These are phyloP conservation scores for Notechis scutatus DNA, from an alignment of 2,113 vertebrate genomes.

Conservation along the genomic window DNA sequence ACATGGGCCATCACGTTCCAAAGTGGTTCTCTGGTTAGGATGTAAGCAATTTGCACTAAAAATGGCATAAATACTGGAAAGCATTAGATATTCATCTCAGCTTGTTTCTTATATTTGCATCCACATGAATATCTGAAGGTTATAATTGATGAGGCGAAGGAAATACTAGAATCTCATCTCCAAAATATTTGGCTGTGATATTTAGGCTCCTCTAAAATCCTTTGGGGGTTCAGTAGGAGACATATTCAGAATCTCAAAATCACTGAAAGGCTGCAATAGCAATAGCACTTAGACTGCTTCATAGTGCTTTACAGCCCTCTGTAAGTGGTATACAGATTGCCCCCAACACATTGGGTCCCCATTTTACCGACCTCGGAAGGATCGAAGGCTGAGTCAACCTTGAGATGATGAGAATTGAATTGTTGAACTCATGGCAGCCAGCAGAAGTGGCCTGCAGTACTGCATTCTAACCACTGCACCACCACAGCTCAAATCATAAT, in stretches of 20 bases:
- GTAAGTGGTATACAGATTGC: too few relatives aligned
- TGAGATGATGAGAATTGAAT: too few relatives aligned
- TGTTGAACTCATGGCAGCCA: too few relatives aligned
- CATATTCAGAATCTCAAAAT: neutral
- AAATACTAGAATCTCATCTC: neutral
- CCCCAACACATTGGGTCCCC: too few relatives aligned
- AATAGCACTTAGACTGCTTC: too few relatives aligned
- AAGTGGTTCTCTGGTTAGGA: neutral
- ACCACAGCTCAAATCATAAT: too few relatives aligned
- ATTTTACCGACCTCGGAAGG: too few relatives aligned
- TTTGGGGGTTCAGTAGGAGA: neutral
- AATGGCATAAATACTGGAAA: neutral
- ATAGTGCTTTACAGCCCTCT: too few relatives aligned
- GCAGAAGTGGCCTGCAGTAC: too few relatives aligned
- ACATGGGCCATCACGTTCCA: neutral
- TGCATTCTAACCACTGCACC: too few relatives aligned
- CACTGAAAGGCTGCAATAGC: neutral
- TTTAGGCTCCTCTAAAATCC: neutral
- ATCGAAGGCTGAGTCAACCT: too few relatives aligned
- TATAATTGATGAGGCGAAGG: neutral
- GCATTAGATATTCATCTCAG: neutral
- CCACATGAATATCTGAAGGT: neutral
- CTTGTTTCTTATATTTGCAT: neutral
- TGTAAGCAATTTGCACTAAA: neutral
- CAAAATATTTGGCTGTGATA: neutral